These are phyloP conservation scores for Macaria notata DNA, from an alignment of 2,888 invertebrate species.

Conservation along the genomic window DNA sequence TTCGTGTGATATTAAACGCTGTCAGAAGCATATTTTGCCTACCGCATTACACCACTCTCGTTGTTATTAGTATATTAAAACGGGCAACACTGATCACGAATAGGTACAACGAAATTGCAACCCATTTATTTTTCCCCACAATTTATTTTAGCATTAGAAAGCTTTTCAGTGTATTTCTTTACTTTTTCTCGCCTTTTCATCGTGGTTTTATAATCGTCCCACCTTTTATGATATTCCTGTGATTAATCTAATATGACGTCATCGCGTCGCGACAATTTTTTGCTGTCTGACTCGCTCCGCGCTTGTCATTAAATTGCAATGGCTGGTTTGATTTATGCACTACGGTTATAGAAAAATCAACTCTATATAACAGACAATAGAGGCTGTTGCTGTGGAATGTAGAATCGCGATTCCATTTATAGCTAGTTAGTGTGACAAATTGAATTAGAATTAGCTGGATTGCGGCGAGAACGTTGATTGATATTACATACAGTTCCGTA, in stretches of 20 bases:
- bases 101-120: conserved; percentile 15
- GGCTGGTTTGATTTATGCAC: conserved; percentile 32
- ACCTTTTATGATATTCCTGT: conserved; percentile 29
- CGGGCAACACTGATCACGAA: conserved; percentile 13
- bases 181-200: conserved; percentile 9
- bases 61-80: conserved; percentile 38
- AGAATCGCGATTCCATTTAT: conserved; percentile 34
- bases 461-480: conserved; percentile 33
- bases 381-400: conserved; percentile 16
- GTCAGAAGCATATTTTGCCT: conserved; percentile 50
- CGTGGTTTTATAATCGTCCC: conserved; percentile 14
- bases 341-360: conserved; percentile 32
- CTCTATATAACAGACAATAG: conserved; percentile 28
- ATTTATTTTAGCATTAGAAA: conserved; percentile 4
- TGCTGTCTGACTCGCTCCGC: conserved; percentile 43
- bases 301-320: conserved; percentile 55
- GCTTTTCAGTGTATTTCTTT: conserved; percentile 5
- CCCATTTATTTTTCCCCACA: conserved; percentile 10
- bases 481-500: conserved; percentile 24
- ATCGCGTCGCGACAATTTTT: conserved; percentile 58
- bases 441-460: conserved; percentile 50
- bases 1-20: conserved; percentile 58
- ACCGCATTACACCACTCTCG: conserved; percentile 37
- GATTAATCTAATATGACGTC: conserved; percentile 55
- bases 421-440: conserved; percentile 50